Evolutionary conservation across 1,140 invertebrate species (phyloP), one percentile per base, ranked within the genome.

Genomic region (Mactra quadrangularis): DNA sequence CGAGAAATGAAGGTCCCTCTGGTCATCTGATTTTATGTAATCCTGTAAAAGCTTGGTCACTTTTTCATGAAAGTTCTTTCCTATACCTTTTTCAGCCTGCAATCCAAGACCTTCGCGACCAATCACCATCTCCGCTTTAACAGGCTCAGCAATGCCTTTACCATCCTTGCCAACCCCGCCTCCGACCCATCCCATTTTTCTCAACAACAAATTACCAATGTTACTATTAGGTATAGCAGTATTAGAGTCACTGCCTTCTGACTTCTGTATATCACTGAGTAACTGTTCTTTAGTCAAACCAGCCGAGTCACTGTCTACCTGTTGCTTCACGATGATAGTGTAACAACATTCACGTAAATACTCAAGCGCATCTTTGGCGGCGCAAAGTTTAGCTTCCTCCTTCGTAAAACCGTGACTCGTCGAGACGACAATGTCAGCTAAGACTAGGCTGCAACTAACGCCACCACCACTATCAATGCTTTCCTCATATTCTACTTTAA

Each of bases 121-220:
- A 31, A 91, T 86, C 11, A 91, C 87, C 50, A 74, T 82, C 19
- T 84, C 86, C 3, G 89, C 82, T n/a, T 76, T 77, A 0, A 96
- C 94, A 41, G 95, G 95, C 72, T 96, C 94, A 3, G 93, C 92
- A n/a, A 95, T 95, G 31, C 96, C 96, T 17, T 94, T 94, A 0
- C 88, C 90, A 19, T 94, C 93, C 84, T 95, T 95, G 0, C 96
- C 96, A 52, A 97, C 92, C 0, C 95, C 96, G 41, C 96, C 96
- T 33, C 96, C 96, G 33, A 94, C 93, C 96, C 96, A 97, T 0
- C 96, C 96, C 96, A 97, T 97, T 83, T 96, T 92, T 81, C 95
- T 95, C 94, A 97, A 95, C 92, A 97, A 94, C 87, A 95, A 96
- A 68, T 92, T 95, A 9, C 95, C 96, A 75, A 95, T 93, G 86